Evolutionary conservation across 2,888 invertebrate species (phyloP), one percentile per base, ranked within the genome.

Genomic region (Ormyrus pomaceus): DNA sequence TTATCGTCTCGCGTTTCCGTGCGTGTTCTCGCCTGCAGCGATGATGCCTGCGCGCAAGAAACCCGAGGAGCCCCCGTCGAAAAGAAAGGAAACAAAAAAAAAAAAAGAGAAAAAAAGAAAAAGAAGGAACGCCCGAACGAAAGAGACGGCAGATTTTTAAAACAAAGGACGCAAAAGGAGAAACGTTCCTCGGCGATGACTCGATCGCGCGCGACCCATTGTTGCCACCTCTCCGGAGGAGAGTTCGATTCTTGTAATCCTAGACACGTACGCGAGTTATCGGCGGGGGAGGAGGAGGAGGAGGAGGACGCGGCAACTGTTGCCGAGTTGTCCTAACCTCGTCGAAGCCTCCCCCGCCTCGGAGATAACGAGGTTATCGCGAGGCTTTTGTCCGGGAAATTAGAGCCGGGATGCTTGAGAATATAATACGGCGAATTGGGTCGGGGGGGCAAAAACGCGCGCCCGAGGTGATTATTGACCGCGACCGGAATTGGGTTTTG

Each of bases 191-290:
- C 64, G 73, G n/a, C 69, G 69, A 70, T 79, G 79, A 75, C 75
- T 79, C 75, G 79, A n/a, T n/a, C 34, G 34, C 34, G 34, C 34
- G 34, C 34, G 34, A 13, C 46, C 61, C 71, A 61, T 75, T 71
- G 66, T 80, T 73, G 59, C n/a, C 68, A 73, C 34, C 34, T 73
- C 34, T 58, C 64, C 62, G 62, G 51, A 58, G 34, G 34, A 34
- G 51, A 58, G 68, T 77, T 77, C 62, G 78, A 72, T 79, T 72
- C 72, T 81, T 81, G 74, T 72, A 76, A 81, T 72, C 72, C 75
- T 55, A 64, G 81, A 76, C 81, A 81, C 76, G 75, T 79, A 78
- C 61, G 9, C 61, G 55, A n/a, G 65, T 59, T 62, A 53, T 34
- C 2, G 64, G 58, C 50, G 50, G 61, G 53, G 76, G 77, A 62